Evolutionary conservation across 2,113 vertebrate genomes (phyloP), one percentile per base, ranked within the genome.

Genomic region (Psilopogon haemacephalus): DNA sequence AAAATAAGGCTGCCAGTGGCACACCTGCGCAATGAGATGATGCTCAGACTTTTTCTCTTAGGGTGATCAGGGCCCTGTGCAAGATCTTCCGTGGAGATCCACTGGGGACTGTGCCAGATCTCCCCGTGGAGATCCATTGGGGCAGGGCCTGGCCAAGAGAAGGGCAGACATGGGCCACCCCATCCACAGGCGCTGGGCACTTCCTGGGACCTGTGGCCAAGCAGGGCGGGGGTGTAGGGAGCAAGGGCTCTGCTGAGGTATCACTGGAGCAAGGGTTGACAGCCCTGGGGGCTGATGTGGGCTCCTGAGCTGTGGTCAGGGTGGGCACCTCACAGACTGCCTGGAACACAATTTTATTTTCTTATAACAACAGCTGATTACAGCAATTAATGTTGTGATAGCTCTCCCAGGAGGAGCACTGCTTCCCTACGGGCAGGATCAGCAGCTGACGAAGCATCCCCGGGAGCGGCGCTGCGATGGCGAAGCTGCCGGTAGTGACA

Each of bases 391-490:
- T 1, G 0, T 8, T 11, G 26, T 11, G 23, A 48, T 14, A 38
- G 20, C 15, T 14, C 37, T 76, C 35, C 70, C 2, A 1, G 15
- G 27, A 59, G 68, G 48, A 7, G 21, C 19, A 2, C 8, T n/a
- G 27, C 32, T 54, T 55, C 58, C 20, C 30, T 4, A 4, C 10
- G 10, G 80, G 42, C 19, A 28, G 75, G n/a, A 52, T 40, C 64
- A 20, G 0, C 0, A 16, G 38, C 37, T 14, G 23, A 35, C 1
- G 0, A 33, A 17, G 9, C 3, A 1, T 6, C 26, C 40, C 16
- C 1, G 0, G 40, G 19, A 58, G 72, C 24, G n/a, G 9, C 7
- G 5, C 27, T 27, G 18, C 3, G 16, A 32, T 5, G 33, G 33
- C 3, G 8, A 35, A 23, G 35, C 33, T 70, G 69, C 26, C 4